These are phyloP conservation scores for Andricus curvator DNA, from an alignment of 2,888 invertebrate species.

Conservation along the genomic window DNA sequence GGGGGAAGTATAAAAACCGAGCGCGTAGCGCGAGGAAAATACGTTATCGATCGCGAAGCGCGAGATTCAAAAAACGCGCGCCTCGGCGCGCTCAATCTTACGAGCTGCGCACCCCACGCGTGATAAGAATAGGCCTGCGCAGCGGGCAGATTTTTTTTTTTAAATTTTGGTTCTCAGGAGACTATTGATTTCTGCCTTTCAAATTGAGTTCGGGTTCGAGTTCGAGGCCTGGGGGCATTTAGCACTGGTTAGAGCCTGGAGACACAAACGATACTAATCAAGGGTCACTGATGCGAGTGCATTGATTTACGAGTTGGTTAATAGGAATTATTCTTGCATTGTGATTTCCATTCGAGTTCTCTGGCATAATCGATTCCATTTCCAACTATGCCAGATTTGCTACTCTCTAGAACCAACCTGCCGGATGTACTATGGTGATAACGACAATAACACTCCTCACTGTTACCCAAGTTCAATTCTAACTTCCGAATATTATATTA, in stretches of 20 bases:
- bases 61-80: too few species aligned
- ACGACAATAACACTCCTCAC: conserved; percentile 21
- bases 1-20: too few species aligned
- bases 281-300: conserved; percentile 51
- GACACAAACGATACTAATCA: conserved; percentile 53
- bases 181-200: background rate
- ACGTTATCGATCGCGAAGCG: too few species aligned
- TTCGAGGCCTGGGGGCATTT: conserved; percentile 29
- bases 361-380: conserved; percentile 37
- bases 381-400: conserved; percentile 20
- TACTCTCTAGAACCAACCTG: conserved; percentile 7
- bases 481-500: background rate
- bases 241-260: conserved; percentile 33
- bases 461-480: conserved; percentile 22
- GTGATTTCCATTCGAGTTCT: conserved; percentile 51
- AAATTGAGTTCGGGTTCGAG: conserved; percentile 27
- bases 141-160: background rate
- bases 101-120: too few species aligned
- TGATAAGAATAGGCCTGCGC: too few species aligned
- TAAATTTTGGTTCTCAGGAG: background rate
- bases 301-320: conserved; percentile 50
- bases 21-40: too few species aligned
- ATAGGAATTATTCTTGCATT: conserved; percentile 58
- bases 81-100: too few species aligned
- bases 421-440: conserved; percentile 25